Evolutionary conservation across 2,888 invertebrate genomes (phyloP), one percentile per base, ranked within the genome.

Genomic region (Cactoblastis cactorum): DNA sequence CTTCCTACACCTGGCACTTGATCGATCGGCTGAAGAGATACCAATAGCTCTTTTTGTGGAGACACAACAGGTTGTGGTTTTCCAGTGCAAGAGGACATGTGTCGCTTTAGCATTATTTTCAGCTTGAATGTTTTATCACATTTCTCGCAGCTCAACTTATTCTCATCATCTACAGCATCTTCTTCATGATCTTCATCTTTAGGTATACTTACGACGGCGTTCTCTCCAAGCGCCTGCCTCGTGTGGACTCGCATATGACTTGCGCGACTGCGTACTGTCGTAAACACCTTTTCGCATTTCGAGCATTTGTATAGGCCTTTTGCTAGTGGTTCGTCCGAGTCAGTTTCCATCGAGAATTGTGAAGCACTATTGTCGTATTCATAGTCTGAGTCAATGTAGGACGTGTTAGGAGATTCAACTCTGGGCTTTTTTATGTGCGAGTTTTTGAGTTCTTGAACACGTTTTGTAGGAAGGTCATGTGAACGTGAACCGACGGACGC

Each of bases 71-170:
- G 67, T 2, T 14, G 3, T n/a, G 14, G 39, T 22, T 68, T 74
- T 0, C 65, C 65, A 12, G n/a, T 46, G 52, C 89, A 89, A 0
- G 68, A 53, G 9, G 82, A 82, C 14, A 66, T 55, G 53, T 90
- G 90, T 0, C 88, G 75, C 45, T 88, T 89, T 45, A 90, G 58
- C 90, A 90, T 90, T 48, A 90, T 90, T 50, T 89, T 87, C 39
- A 90, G 62, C 62, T 90, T 90, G 58, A 90, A 90, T 0, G 72
- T 74, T 56, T 81, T 87, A 0, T 73, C 77, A 53, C 90, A 90
- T 55, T 72, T 79, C 0, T 81, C 74, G 51, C 90, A 90, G 5
- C 59, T 65, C 11, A 83, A 60, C 54, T 80, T 80, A 34, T 83
- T 80, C 3, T 83, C 83, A 1, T 67, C 70, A 12, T 80, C 78